Evolutionary conservation across 2,797 vertebrate genomes (phyloP).

Genomic region (Alca torda): DNA sequence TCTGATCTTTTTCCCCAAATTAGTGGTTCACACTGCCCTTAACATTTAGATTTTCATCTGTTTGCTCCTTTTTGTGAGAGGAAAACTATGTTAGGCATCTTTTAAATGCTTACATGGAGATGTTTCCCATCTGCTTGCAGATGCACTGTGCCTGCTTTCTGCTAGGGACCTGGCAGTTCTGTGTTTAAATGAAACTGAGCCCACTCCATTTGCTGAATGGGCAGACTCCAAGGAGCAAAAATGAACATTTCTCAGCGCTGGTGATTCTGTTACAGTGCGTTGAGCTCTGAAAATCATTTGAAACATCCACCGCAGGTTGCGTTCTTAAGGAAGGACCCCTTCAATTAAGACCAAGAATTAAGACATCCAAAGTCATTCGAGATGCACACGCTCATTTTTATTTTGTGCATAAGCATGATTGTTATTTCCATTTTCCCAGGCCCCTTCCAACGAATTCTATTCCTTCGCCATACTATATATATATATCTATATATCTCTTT

Average conservation of each 20-base stretch:
- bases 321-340: background rate
- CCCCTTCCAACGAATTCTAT: background rate
- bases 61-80: constrained; percentile 36
- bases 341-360: background rate
- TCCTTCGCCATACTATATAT: background rate
- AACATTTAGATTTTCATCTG: constrained; percentile 57
- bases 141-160: constrained; percentile 28
- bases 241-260: constrained; percentile 3
- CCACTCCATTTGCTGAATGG: constrained; percentile 12
- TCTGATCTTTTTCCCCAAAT: background rate
- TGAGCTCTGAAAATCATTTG: background rate
- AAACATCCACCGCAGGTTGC: background rate
- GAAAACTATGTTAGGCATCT: constrained; percentile 23
- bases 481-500: background rate
- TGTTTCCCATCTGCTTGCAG: constrained; percentile 59
- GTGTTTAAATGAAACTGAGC: constrained; percentile 19
- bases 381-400: background rate
- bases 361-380: background rate
- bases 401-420: background rate
- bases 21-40: constrained; percentile 33
- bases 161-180: background rate
- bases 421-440: background rate
- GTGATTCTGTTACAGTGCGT: background rate
- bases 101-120: constrained; percentile 46
- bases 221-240: constrained; percentile 20